Evolutionary conservation across 2,888 invertebrate genomes (phyloP).

Genomic region (Drosophila atripex): DNA sequence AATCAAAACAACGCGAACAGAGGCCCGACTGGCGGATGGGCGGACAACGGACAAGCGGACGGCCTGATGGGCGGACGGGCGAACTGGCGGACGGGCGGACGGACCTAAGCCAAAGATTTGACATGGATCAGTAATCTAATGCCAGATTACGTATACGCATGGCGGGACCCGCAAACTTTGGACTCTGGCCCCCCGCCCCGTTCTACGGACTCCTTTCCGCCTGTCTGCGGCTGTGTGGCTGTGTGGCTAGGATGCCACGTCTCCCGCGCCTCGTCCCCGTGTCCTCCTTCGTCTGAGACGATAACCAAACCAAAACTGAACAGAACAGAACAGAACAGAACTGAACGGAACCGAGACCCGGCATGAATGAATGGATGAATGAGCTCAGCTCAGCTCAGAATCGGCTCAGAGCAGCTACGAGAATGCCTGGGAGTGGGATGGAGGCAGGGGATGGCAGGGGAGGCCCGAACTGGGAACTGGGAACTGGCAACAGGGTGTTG

Average conservation of each 20-base stretch:
- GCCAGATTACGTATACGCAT: slow-evolving; percentile 84
- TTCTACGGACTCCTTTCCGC: slow-evolving; percentile 5
- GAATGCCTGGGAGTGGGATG: slow-evolving; percentile 9
- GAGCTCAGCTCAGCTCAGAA: slow-evolving; percentile 57
- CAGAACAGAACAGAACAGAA: slow-evolving; percentile 22
- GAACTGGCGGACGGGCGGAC: slow-evolving; percentile 9
- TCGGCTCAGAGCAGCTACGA: slow-evolving; percentile 38
- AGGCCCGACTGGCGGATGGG: slow-evolving; percentile 41
- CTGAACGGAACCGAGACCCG: slow-evolving; percentile 36
- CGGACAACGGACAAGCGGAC: slow-evolving; percentile 33
- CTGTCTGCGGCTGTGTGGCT: slow-evolving; percentile 38
- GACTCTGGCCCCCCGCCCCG: slow-evolving; percentile 28
- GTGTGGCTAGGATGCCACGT: slow-evolving; percentile 47
- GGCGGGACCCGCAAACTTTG: slow-evolving; percentile 62
- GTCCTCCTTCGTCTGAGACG: slow-evolving; percentile 7
- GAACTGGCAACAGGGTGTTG: slow-evolving; percentile 39
- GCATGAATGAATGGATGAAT: slow-evolving; percentile 79
- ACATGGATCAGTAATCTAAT: slow-evolving; percentile 84
- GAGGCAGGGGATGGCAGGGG: neutral
- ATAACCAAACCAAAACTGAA: slow-evolving; percentile 4
- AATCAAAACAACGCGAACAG: slow-evolving; percentile 75
- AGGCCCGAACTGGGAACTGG: slow-evolving; percentile 37
- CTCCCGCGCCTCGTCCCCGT: slow-evolving; percentile 8
- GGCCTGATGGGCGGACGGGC: neutral
- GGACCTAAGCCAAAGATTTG: slow-evolving; percentile 83